phyloP scores from a whole-genome alignment of 2,888 invertebrate genomes.

The Physocephala rufipes region DNA sequence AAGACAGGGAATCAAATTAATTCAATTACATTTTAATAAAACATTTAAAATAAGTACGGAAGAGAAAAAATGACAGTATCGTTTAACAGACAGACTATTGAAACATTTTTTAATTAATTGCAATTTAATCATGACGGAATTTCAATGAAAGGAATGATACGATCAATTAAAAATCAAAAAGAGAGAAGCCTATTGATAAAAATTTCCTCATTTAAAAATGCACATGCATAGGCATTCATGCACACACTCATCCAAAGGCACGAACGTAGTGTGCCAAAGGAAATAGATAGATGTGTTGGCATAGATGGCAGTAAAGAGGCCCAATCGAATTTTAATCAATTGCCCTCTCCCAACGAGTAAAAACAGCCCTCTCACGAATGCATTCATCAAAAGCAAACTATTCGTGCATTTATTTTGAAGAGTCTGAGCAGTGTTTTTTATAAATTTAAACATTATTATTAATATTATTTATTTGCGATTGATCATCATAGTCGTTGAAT shows the following conservation, averaged over 20 bases:
- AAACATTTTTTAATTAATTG: conserved; percentile 19
- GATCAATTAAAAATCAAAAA: not conserved
- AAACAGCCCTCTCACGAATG: not conserved
- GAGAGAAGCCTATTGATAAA: conserved; percentile 9
- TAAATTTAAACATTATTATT: no score
- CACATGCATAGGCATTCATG: conserved; percentile 8
- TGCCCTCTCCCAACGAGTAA: not conserved
- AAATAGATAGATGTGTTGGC: no score
- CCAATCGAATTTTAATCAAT: not conserved
- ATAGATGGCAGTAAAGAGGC: no score
- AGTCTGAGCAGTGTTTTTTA: no score
- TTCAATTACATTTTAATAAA: no score
- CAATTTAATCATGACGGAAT: conserved; percentile 17
- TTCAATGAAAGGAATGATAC: not conserved
- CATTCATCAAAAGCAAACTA: not conserved
- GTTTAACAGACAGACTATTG: no score
- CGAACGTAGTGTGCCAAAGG: not conserved
- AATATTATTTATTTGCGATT: no score
- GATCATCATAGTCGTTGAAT: no score
- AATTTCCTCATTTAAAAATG: not conserved
- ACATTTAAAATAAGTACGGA: no score
- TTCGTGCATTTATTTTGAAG: no score
- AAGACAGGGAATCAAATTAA: no score
- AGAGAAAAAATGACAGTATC: no score
- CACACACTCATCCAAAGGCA: not conserved